Conservation (phyloP, 2,113 vertebrate genomes). For the Pseudorectes ferrugineus region DNA sequence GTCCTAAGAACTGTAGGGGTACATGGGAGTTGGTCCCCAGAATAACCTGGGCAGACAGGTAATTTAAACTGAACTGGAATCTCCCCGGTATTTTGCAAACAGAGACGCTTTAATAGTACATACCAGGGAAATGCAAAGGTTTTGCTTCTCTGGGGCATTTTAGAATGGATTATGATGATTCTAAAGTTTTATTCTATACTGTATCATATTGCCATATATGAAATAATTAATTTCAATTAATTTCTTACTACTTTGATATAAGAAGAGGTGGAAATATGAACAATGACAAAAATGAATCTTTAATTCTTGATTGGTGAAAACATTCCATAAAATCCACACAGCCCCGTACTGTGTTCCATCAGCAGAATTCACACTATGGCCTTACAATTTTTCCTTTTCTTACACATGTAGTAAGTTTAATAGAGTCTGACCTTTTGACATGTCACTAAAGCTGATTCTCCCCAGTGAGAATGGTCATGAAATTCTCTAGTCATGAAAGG, state of each 20-base stretch:
- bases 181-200: background rate
- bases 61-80: background rate
- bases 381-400: background rate
- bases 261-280: background rate
- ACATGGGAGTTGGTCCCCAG: background rate
- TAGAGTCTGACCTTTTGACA: background rate
- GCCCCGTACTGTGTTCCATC: background rate
- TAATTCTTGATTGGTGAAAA: background rate
- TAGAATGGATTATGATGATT: background rate
- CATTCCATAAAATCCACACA: fast-evolving
- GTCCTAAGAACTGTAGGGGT: fast-evolving
- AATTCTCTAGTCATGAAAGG: background rate
- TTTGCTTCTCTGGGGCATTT: background rate
- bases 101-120: fast-evolving
- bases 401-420: background rate
- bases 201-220: background rate
- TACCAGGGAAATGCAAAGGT: background rate
- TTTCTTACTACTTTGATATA: background rate
- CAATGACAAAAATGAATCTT: background rate
- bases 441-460: background rate
- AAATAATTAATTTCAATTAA: background rate
- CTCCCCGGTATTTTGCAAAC: background rate
- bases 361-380: background rate
- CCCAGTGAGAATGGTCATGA: background rate
- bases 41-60: background rate